Base-by-base conservation (phyloP, 2,113 vertebrate species). In the Phalacrocorax brasilianus region DNA sequence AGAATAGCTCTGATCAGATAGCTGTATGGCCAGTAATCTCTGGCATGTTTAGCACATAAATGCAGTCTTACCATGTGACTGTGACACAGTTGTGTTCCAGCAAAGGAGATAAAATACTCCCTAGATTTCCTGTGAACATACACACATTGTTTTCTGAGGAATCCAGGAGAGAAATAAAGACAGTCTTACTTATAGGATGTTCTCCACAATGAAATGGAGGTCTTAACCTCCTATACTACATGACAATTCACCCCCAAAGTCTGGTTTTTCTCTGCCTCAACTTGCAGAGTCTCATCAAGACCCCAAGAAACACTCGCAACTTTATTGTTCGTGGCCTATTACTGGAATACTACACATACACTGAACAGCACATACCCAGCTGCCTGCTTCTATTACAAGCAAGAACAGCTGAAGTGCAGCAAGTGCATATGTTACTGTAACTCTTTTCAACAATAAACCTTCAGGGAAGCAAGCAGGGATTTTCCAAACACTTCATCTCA, bases 401-500 rank as follows among this genome's bases (percentile, higher is more conserved):
- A 67, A 14, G 12, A 50, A 58, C 56, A 42, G 75, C 56, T 72
- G 75, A 67, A 33, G 55, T 0, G 4, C 40, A 72, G 14, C 1
- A 5, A 78, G 7, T 12, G 6, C 3, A 0, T 12, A 14, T 3
- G 1, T 26, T 44, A 52, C 45, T 42, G 20, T 3, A 47, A 23
- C 53, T 44, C 24, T 11, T 84, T 55, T 56, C 77, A 47, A 35
- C 23, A 35, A 15, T 62, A 44, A n/a, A 58, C 28, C 14, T 32
- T 8, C 33, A n/a, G 49, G 55, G 33, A 63, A 70, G 20, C 0
- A 0, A 28, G 32, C 68, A 75, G 20, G 4, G 17, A 28, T 32
- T 75, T 85, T 33, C 62, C 70, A 16, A 61, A 63, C 28, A 18
- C 13, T 62, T 50, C 14, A 58, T 40, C 49, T 32, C 12, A 14